phyloP scores from a whole-genome alignment of 1,140 invertebrate genomes.

The Heliconius hewitsoni region DNA sequence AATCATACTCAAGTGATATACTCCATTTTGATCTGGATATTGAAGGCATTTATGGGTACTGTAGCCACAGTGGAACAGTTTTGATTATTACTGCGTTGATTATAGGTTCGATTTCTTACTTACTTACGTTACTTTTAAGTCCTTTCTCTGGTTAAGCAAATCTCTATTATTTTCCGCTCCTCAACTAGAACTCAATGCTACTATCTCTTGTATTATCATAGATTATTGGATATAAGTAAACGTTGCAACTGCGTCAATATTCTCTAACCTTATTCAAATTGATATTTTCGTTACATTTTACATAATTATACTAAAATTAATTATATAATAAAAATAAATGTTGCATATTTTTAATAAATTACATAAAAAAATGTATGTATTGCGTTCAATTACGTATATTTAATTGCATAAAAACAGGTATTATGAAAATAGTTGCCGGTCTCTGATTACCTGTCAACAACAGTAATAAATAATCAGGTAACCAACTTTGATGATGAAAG shows the following conservation, averaged over 20 bases:
- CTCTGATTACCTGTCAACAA: neutral
- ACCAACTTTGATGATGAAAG: neutral
- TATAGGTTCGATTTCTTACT: too few relatives aligned
- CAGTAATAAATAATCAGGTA: neutral
- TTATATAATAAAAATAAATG: neutral
- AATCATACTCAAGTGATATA: too few relatives aligned
- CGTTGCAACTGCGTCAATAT: neutral
- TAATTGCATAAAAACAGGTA: conserved; percentile 8
- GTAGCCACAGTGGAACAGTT: too few relatives aligned
- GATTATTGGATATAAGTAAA: too few relatives aligned
- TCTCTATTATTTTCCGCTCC: too few relatives aligned
- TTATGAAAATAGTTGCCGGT: neutral
- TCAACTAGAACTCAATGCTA: too few relatives aligned
- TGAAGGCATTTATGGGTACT: too few relatives aligned
- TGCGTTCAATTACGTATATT: conserved; percentile 1
- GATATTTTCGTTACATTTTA: neutral
- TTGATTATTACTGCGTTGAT: too few relatives aligned
- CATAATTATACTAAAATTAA: neutral
- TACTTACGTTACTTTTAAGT: too few relatives aligned
- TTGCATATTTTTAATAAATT: neutral
- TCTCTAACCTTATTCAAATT: neutral
- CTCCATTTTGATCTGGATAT: too few relatives aligned
- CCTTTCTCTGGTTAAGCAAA: too few relatives aligned
- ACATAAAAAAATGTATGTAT: neutral
- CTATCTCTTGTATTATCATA: too few relatives aligned